phyloP scores from a whole-genome alignment of 2,888 invertebrate species.

The Seira sanloemensis region DNA sequence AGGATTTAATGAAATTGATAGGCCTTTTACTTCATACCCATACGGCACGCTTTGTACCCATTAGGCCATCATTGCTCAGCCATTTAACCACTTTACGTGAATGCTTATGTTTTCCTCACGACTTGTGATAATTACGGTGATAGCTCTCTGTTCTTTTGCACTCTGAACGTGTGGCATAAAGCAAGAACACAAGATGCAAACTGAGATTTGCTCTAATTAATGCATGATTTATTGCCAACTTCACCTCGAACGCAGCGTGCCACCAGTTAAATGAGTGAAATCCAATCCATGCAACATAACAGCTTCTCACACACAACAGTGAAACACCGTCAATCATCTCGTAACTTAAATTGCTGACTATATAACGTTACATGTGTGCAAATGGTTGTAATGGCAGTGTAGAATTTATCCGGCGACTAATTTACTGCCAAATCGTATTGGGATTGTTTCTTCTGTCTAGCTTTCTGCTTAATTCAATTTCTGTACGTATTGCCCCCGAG shows the following conservation, averaged over 20 bases:
- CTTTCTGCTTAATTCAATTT: slow-evolving; percentile 1
- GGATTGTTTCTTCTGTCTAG: neutral
- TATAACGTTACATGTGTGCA: too few relatives aligned
- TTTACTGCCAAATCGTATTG: neutral
- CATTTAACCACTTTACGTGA: neutral
- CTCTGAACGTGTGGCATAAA: slow-evolving; percentile 20
- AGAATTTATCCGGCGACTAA: slow-evolving; percentile 7
- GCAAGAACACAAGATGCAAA: slow-evolving; percentile 47
- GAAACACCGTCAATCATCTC: slow-evolving; percentile 6
- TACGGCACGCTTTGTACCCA: slow-evolving; percentile 13
- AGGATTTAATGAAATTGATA: neutral
- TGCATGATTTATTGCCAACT: slow-evolving; percentile 42
- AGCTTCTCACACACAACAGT: neutral
- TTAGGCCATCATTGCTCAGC: slow-evolving; percentile 11
- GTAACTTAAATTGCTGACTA: neutral
- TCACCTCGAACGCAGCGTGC: slow-evolving; percentile 27
- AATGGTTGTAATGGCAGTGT: too few relatives aligned
- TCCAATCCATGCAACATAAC: neutral
- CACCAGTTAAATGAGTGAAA: slow-evolving; percentile 14
- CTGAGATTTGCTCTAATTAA: slow-evolving; percentile 66
- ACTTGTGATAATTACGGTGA: slow-evolving; percentile 16
- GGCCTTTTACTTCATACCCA: neutral
- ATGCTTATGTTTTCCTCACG: slow-evolving; percentile 12
- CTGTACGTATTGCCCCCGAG: neutral
- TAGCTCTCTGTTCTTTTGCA: neutral